These are phyloP conservation scores for Carcharodon carcharias DNA, from an alignment of 2,797 vertebrate genomes.

Conservation along the genomic window DNA sequence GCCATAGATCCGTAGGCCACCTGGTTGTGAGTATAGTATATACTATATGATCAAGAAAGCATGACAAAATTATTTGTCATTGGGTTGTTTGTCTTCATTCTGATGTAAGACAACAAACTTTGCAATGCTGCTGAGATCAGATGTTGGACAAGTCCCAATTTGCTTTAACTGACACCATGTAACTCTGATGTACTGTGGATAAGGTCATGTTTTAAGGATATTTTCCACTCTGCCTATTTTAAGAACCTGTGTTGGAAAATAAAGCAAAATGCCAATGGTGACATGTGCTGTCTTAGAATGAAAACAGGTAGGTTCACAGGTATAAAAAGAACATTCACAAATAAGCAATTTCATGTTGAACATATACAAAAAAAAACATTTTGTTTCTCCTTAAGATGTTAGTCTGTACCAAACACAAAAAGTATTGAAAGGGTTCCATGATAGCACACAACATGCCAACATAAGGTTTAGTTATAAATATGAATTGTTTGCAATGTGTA, in stretches of 20 bases:
- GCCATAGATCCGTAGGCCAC: not conserved
- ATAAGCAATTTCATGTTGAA: not conserved
- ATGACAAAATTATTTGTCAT: not conserved
- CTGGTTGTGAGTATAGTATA: not conserved
- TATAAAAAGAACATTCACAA: slow-evolving; percentile 11
- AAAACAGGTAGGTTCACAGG: not conserved
- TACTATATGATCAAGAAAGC: not conserved
- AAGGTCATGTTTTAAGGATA: slow-evolving; percentile 34
- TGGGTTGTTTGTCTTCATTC: not conserved
- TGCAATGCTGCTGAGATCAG: not conserved
- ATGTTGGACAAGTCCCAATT: not conserved
- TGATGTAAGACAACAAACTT: slow-evolving; percentile 13
- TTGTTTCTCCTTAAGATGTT: not conserved
- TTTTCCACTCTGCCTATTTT: slow-evolving; percentile 32
- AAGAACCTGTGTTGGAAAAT: slow-evolving; percentile 24
- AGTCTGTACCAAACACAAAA: not conserved
- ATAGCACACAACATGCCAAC: not conserved
- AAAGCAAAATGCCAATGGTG: not conserved
- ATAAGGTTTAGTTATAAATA: not conserved
- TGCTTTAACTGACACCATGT: not conserved
- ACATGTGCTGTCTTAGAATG: not conserved
- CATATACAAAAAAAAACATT: not conserved
- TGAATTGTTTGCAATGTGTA: not conserved
- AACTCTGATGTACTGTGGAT: not conserved
- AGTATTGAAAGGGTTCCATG: not conserved